phyloP scores from a whole-genome alignment of 2,113 vertebrate species.

The Dissostichus mawsoni region DNA sequence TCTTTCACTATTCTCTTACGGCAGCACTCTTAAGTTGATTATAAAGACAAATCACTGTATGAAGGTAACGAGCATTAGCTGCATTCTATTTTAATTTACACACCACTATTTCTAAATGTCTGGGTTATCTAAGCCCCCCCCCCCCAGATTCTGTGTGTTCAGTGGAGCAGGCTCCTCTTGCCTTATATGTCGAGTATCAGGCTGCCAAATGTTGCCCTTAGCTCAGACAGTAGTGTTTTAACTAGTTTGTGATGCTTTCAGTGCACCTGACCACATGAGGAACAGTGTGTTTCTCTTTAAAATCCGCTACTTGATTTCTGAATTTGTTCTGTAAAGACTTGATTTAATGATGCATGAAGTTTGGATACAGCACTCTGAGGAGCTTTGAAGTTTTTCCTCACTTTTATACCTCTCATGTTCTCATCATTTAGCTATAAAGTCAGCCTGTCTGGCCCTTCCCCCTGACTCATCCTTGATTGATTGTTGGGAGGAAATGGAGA shows the following conservation, averaged over 20 bases:
- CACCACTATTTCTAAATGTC: constrained; percentile 1
- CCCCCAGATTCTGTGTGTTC: constrained; percentile 46
- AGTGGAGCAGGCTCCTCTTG: constrained; percentile 45
- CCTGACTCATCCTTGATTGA: constrained; percentile 2
- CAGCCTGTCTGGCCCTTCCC: not conserved
- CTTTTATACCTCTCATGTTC: not conserved
- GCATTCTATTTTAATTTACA: not conserved
- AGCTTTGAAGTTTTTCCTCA: not conserved
- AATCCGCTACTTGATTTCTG: not conserved
- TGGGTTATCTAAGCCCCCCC: constrained; percentile 9
- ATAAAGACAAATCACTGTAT: not conserved
- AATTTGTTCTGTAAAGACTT: constrained; percentile 4
- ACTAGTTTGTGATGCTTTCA: constrained; percentile 26
- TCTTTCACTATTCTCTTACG: not conserved
- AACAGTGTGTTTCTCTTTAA: constrained; percentile 1
- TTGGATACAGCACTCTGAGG: not conserved
- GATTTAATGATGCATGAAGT: not conserved
- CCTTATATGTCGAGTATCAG: constrained; percentile 57
- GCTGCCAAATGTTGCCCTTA: not conserved
- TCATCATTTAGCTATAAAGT: constrained; percentile 1
- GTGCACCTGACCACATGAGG: not conserved
- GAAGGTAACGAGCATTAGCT: not conserved
- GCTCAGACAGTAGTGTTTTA: not conserved
- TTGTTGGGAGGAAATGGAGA: not conserved
- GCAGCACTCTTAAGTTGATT: not conserved